Evolutionary conservation across 2,888 invertebrate species (phyloP).

Genomic region (Drosophila rellima): DNA sequence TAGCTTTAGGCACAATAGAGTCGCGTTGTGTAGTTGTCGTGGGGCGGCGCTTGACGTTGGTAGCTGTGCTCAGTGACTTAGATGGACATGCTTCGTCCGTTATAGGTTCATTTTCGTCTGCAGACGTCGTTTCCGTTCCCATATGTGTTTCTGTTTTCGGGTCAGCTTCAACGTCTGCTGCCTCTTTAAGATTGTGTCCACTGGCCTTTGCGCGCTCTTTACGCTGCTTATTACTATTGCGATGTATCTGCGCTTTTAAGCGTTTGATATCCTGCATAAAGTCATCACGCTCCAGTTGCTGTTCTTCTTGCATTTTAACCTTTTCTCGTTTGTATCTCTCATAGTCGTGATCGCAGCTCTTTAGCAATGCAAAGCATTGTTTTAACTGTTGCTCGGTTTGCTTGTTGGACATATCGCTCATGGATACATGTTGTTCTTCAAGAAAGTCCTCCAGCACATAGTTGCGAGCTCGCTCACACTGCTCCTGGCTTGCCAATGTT

Average conservation of each 20-base stretch:
- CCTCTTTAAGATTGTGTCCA: conserved; percentile 35
- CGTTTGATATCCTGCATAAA: conserved; percentile 84
- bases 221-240: conserved; percentile 74
- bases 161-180: conserved; percentile 8
- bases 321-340: conserved; percentile 83
- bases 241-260: conserved; percentile 83
- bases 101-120: conserved; percentile 24
- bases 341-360: conserved; percentile 84
- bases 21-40: conserved; percentile 32
- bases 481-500: conserved; percentile 66
- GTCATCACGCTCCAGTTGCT: conserved; percentile 75
- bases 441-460: conserved; percentile 87
- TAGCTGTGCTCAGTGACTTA: conserved; percentile 20
- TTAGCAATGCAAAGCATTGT: conserved; percentile 79
- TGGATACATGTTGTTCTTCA: conserved; percentile 85
- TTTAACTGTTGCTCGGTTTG: conserved; percentile 83
- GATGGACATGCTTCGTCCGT: conserved; percentile 53
- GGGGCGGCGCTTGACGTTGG: conserved; percentile 16
- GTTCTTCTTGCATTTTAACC: conserved; percentile 74
- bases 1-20: conserved; percentile 55
- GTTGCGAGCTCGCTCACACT: conserved; percentile 86
- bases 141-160: not conserved
- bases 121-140: not conserved
- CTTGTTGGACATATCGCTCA: conserved; percentile 83
- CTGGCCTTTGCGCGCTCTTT: conserved; percentile 64